These are phyloP conservation scores for Gobius niger DNA, from an alignment of 2,113 vertebrate species.

Conservation along the genomic window DNA sequence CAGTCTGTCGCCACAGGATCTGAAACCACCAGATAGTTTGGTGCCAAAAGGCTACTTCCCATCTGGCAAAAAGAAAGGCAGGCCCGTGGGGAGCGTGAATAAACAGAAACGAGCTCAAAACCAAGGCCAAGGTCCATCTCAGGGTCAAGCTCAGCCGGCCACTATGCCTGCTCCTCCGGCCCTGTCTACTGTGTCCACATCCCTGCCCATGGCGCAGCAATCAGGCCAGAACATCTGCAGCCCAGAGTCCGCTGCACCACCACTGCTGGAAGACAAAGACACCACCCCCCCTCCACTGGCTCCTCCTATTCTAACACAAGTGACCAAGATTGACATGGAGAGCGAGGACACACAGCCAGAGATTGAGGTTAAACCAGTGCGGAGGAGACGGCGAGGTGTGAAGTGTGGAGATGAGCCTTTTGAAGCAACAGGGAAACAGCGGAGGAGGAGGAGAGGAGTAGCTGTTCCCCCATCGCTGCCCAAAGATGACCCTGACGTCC, in stretches of 20 bases:
- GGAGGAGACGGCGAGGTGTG: constrained; percentile 80
- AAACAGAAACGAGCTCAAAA: constrained; percentile 86
- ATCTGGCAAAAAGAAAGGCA: constrained; percentile 96
- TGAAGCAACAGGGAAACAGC: constrained; percentile 66
- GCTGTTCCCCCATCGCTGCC: constrained; percentile 34
- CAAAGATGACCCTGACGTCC: constrained; percentile 68
- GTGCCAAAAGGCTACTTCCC: constrained; percentile 97
- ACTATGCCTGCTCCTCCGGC: constrained; percentile 23
- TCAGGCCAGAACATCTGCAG: constrained; percentile 24
- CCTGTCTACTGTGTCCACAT: constrained; percentile 38
- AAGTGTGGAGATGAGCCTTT: constrained; percentile 74
- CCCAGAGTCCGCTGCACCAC: constrained; percentile 23
- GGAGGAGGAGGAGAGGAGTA: constrained; percentile 65
- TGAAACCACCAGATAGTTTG: constrained; percentile 62
- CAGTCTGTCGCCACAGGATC: constrained; percentile 67
- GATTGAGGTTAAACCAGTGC: constrained; percentile 72
- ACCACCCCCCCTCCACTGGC: constrained; percentile 55
- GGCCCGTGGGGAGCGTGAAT: constrained; percentile 96
- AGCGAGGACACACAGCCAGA: constrained; percentile 75
- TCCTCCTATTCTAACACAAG: constrained; percentile 65
- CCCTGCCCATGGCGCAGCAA: constrained; percentile 27
- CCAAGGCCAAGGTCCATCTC: constrained; percentile 74
- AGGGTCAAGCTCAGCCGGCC: constrained; percentile 54
- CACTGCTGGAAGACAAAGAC: constrained; percentile 46
- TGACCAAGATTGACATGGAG: constrained; percentile 70